Evolutionary conservation across 2,888 invertebrate species (phyloP).

Genomic region (Meloe dianella): DNA sequence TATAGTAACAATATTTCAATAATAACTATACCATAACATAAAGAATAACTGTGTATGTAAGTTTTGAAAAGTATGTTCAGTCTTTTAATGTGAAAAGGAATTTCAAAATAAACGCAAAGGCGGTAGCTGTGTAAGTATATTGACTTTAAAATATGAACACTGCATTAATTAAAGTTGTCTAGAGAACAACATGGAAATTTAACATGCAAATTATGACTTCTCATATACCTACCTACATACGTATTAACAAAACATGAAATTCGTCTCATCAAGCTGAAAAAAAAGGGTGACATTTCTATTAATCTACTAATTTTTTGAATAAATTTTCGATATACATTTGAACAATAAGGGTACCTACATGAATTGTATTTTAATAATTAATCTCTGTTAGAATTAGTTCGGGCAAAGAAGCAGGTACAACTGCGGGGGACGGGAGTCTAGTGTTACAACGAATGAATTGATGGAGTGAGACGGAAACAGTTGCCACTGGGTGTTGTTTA

Average conservation of each 20-base stretch:
- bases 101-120: background rate
- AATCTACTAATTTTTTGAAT: too few species aligned
- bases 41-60: conserved; percentile 26
- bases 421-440: too few species aligned
- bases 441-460: too few species aligned
- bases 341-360: conserved; percentile 5
- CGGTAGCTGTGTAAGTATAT: background rate
- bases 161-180: conserved; percentile 11
- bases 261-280: background rate
- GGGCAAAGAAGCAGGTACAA: too few species aligned
- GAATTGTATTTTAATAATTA: background rate
- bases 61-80: conserved; percentile 26
- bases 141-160: conserved; percentile 9
- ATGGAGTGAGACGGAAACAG: too few species aligned
- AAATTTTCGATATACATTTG: background rate
- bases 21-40: too few species aligned
- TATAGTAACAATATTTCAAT: background rate
- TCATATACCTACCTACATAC: background rate
- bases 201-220: conserved; percentile 7
- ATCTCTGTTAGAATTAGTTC: too few species aligned
- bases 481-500: too few species aligned
- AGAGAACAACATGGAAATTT: background rate
- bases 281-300: background rate
- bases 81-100: conserved; percentile 14
- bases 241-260: background rate